Base-by-base conservation (phyloP, 2,113 vertebrate species). In the Genyomyrus donnyi region DNA sequence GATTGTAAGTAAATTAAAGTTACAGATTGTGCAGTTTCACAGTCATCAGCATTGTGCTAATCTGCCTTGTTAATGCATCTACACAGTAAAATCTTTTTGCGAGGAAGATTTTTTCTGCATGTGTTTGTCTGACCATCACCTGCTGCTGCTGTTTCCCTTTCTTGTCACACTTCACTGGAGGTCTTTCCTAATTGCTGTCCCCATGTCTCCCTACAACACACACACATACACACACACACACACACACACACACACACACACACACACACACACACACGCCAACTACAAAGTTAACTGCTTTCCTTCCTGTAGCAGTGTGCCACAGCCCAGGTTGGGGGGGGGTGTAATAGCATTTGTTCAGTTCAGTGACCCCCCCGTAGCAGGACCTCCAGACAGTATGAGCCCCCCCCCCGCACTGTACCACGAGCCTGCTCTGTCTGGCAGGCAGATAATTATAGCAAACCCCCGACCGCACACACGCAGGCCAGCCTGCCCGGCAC, bases 391-490 rank as follows among this genome's bases (percentile, higher is more conserved):
- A 80, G 53, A 50, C 52, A 88, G 87, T n/a, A 39, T 45, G 11
- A 88, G 17, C 24, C 17, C 9, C 13, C 45, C 46, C 21, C 13
- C 42, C 24, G 2, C 50, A 89, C 88, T 56, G 58, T 27, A 53
- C 46, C 42, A 31, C 15, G 0, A 50, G 85, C 70, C n/a, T 62
- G 50, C 53, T 52, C 50, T 53, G 27, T 50, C 85, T 88, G 89
- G 83, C 85, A 88, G 62, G 7, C 46, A 88, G 89, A 56, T 90
- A 90, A 90, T 90, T 50, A 53, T 70, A 53, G 66, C 89, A 90
- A 87, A 90, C 74, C 85, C 58, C 56, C 58, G 17, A 46, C 39
- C 24, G 52, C 27, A 0, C 42, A 74, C 31, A 86, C 48, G 49
- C 83, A 50, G 46, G 62, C 27, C 58, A 90, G n/a, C 39, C 42